Base-by-base conservation (phyloP, 2,113 vertebrate species). In the Callopanchax toddi region DNA sequence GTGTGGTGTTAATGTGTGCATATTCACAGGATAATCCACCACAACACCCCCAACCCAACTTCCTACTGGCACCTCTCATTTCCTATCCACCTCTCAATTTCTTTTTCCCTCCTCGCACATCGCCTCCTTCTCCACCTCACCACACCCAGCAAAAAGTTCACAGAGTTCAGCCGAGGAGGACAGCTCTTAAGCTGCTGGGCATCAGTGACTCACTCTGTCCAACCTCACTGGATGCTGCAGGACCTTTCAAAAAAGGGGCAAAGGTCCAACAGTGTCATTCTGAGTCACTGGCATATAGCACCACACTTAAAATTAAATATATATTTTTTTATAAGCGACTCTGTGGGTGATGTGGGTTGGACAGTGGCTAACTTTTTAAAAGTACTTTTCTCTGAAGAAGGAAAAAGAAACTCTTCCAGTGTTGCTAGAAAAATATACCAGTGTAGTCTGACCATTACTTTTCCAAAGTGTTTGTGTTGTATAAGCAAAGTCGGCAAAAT, bases 151-250 rank as follows among this genome's bases (percentile, higher is more conserved):
- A 15, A 22, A 55, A 32, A 65, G 84, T 86, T 89, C 85, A 88
- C 77, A 74, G 79, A 77, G 88, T 86, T 86, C 79, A 87, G 60
- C 64, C 46, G 59, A 72, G 71, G 74, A 83, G 71, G 78, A 85
- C 75, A 64, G 78, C 65, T 70, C 62, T 18, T 56, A 52, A 60
- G 75, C 74, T 54, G 60, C 67, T 67, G 86, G 79, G 78, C 76
- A 84, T 86, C 75, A 67, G 74, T 88, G 85, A 89, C 77, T 89
- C 83, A 88, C 50, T 84, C 74, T 80, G 78, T 79, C 84, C 80
- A 2, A 73, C 60, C 76, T 82, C 71, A 53, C 56, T 52, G 74
- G 79, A 86, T 72, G 56, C 67, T 73, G 67, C 55, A 66, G 74
- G 74, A 72, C 78, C 58, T 81, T 85, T 84, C 67, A 82, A 64